These are phyloP conservation scores for Troilus luridus DNA, from an alignment of 2,888 invertebrate species.

Conservation along the genomic window DNA sequence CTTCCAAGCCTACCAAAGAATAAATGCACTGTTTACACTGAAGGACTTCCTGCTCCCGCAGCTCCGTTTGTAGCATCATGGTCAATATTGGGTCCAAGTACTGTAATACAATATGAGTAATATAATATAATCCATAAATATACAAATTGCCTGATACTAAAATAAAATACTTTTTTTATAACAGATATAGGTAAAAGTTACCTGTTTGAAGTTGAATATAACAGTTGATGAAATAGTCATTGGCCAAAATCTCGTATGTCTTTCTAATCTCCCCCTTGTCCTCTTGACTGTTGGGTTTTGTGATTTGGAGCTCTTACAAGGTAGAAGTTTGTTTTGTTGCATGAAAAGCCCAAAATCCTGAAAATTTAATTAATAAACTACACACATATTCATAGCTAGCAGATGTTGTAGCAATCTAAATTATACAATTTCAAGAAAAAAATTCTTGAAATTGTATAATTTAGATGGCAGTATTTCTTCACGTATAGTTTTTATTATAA, in stretches of 20 bases:
- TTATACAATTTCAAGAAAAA: too few relatives aligned
- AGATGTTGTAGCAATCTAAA: too few relatives aligned
- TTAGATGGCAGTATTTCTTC: too few relatives aligned
- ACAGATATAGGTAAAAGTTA: conserved; percentile 67
- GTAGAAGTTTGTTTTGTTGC: conserved; percentile 85
- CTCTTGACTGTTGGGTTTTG: conserved; percentile 71
- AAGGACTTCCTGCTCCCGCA: conserved; percentile 88
- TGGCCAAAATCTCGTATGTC: conserved; percentile 90
- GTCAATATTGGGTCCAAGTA: conserved; percentile 86
- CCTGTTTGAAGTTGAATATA: conserved; percentile 85
- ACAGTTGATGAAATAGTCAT: conserved; percentile 90
- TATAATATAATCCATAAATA: conserved; percentile 1
- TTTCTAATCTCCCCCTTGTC: conserved; percentile 79
- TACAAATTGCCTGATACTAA: conserved; percentile 26
- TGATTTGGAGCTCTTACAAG: conserved; percentile 68
- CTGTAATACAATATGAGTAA: conserved; percentile 69
- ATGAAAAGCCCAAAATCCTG: conserved; percentile 90
- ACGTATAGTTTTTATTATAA: too few relatives aligned
- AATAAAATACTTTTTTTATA: not conserved
- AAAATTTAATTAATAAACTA: conserved; percentile 9
- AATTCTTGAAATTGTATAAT: too few relatives aligned
- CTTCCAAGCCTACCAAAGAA: conserved; percentile 84
- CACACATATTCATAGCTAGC: too few relatives aligned
- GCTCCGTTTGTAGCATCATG: conserved; percentile 84
- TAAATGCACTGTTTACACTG: conserved; percentile 90